phyloP scores from a whole-genome alignment of 2,888 invertebrate species.

The Rutpela maculata region DNA sequence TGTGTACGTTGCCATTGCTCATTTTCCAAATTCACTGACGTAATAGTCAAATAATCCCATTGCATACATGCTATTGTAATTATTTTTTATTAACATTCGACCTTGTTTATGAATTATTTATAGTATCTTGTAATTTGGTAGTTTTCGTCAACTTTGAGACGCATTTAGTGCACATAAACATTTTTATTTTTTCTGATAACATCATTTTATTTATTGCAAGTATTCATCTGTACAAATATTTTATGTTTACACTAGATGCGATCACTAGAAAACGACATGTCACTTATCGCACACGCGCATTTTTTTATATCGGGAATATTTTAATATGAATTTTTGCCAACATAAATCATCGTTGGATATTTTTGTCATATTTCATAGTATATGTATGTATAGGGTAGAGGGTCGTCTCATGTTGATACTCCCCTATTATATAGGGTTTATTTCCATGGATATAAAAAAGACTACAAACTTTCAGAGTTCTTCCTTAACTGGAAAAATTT shows the following conservation, averaged over 20 bases:
- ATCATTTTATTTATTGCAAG: slow-evolving; percentile 10
- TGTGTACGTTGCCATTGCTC: not conserved
- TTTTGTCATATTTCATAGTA: too few species aligned
- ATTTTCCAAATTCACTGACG: slow-evolving; percentile 10
- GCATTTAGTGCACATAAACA: slow-evolving; percentile 16
- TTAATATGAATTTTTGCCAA: not conserved
- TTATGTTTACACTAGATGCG: slow-evolving; percentile 9
- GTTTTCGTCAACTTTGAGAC: slow-evolving; percentile 3
- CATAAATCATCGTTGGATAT: not conserved
- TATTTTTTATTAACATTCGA: slow-evolving; percentile 14
- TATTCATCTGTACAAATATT: slow-evolving; percentile 15
- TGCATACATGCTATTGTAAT: slow-evolving; percentile 25
- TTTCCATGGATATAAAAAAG: too few species aligned
- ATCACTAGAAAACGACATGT: slow-evolving; percentile 4
- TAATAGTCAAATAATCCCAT: slow-evolving; percentile 20
- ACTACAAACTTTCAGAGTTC: too few species aligned
- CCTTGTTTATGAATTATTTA: slow-evolving; percentile 19
- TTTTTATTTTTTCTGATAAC: slow-evolving; percentile 7
- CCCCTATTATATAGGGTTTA: too few species aligned
- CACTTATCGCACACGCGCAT: slow-evolving; percentile 17
- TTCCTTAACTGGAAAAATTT: too few species aligned
- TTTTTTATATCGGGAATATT: not conserved
- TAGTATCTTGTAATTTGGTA: slow-evolving; percentile 11
- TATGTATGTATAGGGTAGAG: too few species aligned
- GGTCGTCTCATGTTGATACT: too few species aligned